These are phyloP conservation scores for Pseudoatta argentina DNA, from an alignment of 1,140 invertebrate genomes.

Conservation along the genomic window DNA sequence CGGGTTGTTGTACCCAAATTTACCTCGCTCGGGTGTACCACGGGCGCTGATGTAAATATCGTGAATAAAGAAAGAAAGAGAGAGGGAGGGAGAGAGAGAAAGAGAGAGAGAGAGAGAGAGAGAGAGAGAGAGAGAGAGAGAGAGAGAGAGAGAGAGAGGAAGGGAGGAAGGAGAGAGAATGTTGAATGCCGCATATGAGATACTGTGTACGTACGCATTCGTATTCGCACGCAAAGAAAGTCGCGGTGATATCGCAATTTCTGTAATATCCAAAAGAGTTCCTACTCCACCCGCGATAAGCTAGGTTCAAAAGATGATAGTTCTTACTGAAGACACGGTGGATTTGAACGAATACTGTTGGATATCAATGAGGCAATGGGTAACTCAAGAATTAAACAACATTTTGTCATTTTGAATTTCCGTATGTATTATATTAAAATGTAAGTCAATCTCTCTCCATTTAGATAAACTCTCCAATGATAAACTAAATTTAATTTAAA, in stretches of 20 bases:
- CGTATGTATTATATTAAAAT: too few relatives aligned
- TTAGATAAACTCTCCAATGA: too few relatives aligned
- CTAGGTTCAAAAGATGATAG: background rate
- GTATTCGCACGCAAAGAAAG: background rate
- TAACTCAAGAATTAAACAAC: too few relatives aligned
- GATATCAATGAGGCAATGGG: too few relatives aligned
- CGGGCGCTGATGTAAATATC: slow-evolving; percentile 51
- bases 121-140: background rate
- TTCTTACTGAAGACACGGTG: background rate
- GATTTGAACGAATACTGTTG: background rate
- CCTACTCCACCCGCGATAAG: slow-evolving; percentile 2
- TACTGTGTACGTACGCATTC: background rate
- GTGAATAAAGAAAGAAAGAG: slow-evolving; percentile 14
- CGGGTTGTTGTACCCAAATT: slow-evolving; percentile 67
- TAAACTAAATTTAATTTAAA: too few relatives aligned
- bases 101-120: background rate
- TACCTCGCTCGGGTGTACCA: slow-evolving; percentile 58
- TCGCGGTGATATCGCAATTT: slow-evolving; percentile 26
- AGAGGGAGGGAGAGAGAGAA: background rate
- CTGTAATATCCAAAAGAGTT: background rate
- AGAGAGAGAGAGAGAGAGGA: background rate
- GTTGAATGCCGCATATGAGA: slow-evolving; percentile 4
- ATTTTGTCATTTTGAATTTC: too few relatives aligned
- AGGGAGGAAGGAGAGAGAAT: background rate
- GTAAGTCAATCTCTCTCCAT: too few relatives aligned